These are phyloP conservation scores for Eumacrocentrus americanus DNA, from an alignment of 2,888 invertebrate genomes.

Conservation along the genomic window DNA sequence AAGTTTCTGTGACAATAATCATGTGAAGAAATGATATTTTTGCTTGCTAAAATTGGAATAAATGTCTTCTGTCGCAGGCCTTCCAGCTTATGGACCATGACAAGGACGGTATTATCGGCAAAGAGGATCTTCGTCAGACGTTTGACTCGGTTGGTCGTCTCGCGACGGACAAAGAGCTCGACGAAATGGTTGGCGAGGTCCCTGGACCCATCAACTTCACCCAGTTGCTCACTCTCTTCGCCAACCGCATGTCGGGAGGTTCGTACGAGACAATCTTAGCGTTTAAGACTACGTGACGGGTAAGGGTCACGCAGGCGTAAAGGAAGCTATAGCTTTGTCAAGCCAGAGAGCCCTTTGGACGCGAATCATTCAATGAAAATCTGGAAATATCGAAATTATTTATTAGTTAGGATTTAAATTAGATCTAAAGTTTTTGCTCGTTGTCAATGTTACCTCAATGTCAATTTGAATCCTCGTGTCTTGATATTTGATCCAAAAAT, in stretches of 20 bases:
- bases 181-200: conserved; percentile 86
- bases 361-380: not conserved
- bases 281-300: conserved; percentile 32
- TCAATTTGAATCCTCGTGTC: conserved; percentile 9
- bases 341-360: conserved; percentile 4
- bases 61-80: conserved; percentile 66
- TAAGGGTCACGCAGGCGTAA: conserved; percentile 42
- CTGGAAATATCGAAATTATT: not conserved
- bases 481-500: not conserved
- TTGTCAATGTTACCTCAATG: conserved; percentile 14
- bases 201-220: conserved; percentile 95
- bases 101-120: conserved; percentile 89
- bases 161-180: conserved; percentile 88
- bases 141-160: conserved; percentile 92
- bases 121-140: conserved; percentile 88
- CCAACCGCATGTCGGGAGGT: conserved; percentile 88
- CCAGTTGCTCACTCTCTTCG: conserved; percentile 89
- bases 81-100: conserved; percentile 96
- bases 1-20: no score
- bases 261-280: conserved; percentile 41
- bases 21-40: no score
- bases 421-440: conserved; percentile 22
- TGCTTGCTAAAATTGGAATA: no score
- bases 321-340: conserved; percentile 31
- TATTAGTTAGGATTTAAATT: not conserved